Evolutionary conservation across 2,113 vertebrate species (phyloP).

Genomic region (Entomyzon cyanotis): DNA sequence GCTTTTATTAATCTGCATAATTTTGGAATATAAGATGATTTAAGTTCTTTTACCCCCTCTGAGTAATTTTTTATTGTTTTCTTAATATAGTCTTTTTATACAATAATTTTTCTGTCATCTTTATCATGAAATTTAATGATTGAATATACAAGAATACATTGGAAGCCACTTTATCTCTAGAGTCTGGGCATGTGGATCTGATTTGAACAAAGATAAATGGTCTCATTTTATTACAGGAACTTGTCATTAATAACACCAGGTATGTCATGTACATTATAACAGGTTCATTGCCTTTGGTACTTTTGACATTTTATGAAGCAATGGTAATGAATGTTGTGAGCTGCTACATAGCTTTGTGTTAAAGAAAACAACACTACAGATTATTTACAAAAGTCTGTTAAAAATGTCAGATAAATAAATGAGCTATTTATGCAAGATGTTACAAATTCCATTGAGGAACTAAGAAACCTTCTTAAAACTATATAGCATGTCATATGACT

Average conservation of each 20-base stretch:
- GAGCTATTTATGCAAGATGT: background rate
- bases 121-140: background rate
- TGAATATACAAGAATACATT: background rate
- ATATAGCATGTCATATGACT: background rate
- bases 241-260: conserved; percentile 15
- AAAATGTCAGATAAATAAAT: background rate
- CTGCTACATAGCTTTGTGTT: background rate
- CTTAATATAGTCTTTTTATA: background rate
- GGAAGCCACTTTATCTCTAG: background rate
- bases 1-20: background rate
- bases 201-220: conserved; percentile 33
- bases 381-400: background rate
- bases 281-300: background rate
- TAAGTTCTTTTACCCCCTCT: background rate
- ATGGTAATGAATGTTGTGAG: conserved; percentile 8
- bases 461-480: background rate
- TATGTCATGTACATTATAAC: conserved; percentile 1
- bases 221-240: conserved; percentile 12
- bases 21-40: background rate
- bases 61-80: background rate
- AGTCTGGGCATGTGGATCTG: background rate
- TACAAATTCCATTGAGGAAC: background rate
- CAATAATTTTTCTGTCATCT: background rate
- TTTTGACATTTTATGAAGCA: conserved; percentile 17
- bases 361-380: background rate